A percentile compares a stretch with the other conserved stretches of the same genome.
phyloP scores from a whole-genome alignment of 2,888 invertebrate species.

The Synergus japonicus region DNA sequence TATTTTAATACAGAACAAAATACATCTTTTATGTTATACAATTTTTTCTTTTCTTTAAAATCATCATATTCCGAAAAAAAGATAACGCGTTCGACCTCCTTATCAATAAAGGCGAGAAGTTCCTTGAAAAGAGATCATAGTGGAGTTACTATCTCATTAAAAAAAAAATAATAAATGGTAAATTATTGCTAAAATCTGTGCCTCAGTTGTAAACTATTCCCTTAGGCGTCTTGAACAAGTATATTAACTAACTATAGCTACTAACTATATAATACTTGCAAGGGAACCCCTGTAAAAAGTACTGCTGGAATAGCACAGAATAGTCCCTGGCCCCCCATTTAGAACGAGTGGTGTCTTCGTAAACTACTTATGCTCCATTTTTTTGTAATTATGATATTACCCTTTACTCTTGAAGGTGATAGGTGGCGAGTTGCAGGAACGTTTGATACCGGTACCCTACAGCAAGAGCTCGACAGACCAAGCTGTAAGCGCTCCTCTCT shows the following conservation, averaged over 20 bases:
- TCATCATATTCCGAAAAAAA: too few relatives aligned
- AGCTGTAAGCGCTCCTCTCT: slow-evolving; percentile 93
- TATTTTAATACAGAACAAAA: too few relatives aligned
- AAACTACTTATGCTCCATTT: slow-evolving; percentile 71
- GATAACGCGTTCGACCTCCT: too few relatives aligned
- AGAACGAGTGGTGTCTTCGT: slow-evolving; percentile 61
- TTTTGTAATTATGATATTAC: slow-evolving; percentile 86
- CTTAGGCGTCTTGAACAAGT: background rate
- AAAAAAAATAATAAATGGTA: background rate
- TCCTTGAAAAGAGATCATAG: too few relatives aligned
- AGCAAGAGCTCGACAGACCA: slow-evolving; percentile 99
- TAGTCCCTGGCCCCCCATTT: background rate
- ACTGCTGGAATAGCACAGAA: background rate
- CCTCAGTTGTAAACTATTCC: background rate
- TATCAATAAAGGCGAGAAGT: too few relatives aligned
- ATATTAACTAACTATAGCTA: background rate
- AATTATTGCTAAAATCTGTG: background rate
- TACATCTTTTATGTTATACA: too few relatives aligned
- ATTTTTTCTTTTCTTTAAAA: too few relatives aligned
- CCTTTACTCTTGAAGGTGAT: slow-evolving; percentile 98
- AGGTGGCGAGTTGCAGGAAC: slow-evolving; percentile 99
- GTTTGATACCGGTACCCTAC: slow-evolving; percentile 99
- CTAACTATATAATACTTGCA: background rate
- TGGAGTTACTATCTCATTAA: too few relatives aligned
- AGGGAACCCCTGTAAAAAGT: background rate